A percentile compares a stretch with the other conserved stretches of the same genome.
These are phyloP conservation scores for Oplegnathus fasciatus DNA, from an alignment of 2,113 vertebrate species.

Conservation along the genomic window DNA sequence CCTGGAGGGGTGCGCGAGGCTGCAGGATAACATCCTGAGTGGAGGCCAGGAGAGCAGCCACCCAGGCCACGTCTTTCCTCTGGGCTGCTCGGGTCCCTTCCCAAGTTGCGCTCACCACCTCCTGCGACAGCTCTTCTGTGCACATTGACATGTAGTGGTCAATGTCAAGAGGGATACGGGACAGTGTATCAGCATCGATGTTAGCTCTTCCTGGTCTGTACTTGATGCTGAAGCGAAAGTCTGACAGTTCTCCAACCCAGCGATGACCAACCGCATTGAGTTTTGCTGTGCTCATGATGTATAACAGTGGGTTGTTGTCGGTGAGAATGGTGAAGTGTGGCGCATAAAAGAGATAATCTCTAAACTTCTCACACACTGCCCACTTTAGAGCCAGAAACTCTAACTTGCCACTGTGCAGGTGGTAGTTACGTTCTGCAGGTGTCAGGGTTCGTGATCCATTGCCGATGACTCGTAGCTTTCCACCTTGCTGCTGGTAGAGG, in stretches of 20 bases:
- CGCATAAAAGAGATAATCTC: neutral
- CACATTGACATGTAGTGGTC: fast-evolving
- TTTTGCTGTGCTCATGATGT: neutral
- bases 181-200: neutral
- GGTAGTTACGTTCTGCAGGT: neutral
- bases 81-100: neutral
- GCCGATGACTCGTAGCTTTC: neutral
- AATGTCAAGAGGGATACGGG: neutral
- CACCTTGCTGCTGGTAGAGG: neutral
- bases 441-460: neutral
- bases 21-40: neutral
- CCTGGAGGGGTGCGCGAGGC: no score
- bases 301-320: no score
- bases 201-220: neutral
- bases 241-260: neutral
- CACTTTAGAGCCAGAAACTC: neutral
- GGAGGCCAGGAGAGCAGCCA: neutral
- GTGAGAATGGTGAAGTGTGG: neutral
- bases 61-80: neutral
- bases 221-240: neutral
- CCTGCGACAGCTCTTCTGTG: neutral
- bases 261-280: no score
- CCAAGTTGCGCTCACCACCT: conserved; percentile 12
- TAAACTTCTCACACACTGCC: conserved; percentile 6
- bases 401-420: neutral